Evolutionary conservation across 1,140 invertebrate genomes (phyloP), one percentile per base, ranked within the genome.

Genomic region (Drosophila funebris): DNA sequence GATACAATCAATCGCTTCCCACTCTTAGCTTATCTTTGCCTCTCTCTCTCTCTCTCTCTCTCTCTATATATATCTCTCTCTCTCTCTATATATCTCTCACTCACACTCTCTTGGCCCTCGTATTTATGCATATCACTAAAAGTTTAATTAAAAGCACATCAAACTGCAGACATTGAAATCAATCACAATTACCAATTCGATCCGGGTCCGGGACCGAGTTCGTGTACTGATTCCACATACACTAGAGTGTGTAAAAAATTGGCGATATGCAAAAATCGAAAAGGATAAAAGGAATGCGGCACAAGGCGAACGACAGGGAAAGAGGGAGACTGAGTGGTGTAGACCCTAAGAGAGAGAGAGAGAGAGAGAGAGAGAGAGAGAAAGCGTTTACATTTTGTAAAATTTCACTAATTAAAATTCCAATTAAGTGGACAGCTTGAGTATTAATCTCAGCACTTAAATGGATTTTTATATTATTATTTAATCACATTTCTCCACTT

Each of bases 111-210:
- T 14, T 6, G 14, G 1, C 6, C 4, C n/a, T 16, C 31, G 68
- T 67, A 84, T 81, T 78, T 82, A 78, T 88, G 78, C 60, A 83
- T 82, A 78, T 82, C 70, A 58, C 41, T 60, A 52, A 57, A 82
- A 64, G 63, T 87, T 87, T 88, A 87, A 88, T 87, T 87, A 88
- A 88, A 87, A 83, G 50, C 78, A 68, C 61, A 88, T 87, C 82
- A 88, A 69, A 60, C 82, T 76, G 75, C 77, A 76, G 76, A 69
- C 76, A 68, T 41, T 24, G 76, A 67, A 82, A 88, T 87, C 82
- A 88, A 87, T 87, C 75, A 88, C 83, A 88, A 83, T 78, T 88
- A 78, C 43, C 16, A 60, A 50, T 39, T 63, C 66, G 50, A 27
- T 46, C 24, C 24, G 2, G n/a, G n/a, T 37, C 20, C 52, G 20